Evolutionary conservation across 2,113 vertebrate genomes (phyloP).

Genomic region (Sporophila hypoxantha): DNA sequence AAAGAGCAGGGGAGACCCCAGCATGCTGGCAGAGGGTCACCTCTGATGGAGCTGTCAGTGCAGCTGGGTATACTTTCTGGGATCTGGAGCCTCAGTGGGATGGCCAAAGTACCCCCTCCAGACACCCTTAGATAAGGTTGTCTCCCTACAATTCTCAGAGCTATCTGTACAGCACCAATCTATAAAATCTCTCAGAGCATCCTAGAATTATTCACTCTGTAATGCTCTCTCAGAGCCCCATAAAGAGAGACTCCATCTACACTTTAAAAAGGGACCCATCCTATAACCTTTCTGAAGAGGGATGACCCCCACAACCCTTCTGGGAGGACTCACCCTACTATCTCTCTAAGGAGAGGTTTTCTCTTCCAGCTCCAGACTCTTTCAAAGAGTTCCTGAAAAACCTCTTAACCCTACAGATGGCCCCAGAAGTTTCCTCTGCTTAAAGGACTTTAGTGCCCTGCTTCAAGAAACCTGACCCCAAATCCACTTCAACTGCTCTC

Average conservation of each 20-base stretch:
- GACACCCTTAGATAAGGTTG: background rate
- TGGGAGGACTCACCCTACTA: background rate
- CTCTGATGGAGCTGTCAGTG: background rate
- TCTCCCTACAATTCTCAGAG: background rate
- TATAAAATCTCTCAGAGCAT: background rate
- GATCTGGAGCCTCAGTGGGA: background rate
- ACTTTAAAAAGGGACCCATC: background rate
- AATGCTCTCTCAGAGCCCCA: background rate
- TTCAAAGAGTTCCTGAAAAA: background rate
- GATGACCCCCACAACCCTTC: background rate
- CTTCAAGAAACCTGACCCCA: background rate
- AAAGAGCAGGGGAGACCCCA: background rate
- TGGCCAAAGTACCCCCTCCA: background rate
- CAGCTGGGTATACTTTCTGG: rapidly evolving
- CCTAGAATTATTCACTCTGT: background rate
- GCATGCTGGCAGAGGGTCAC: background rate
- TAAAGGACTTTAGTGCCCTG: background rate
- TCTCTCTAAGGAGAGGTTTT: background rate
- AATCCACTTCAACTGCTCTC: background rate
- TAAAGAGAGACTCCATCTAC: background rate
- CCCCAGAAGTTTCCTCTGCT: background rate
- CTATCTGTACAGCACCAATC: background rate
- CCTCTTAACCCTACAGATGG: background rate
- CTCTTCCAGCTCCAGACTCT: background rate
- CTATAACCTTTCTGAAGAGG: background rate